Conservation (phyloP, 2,113 vertebrate species). For the Tragelaphus imberbis region DNA sequence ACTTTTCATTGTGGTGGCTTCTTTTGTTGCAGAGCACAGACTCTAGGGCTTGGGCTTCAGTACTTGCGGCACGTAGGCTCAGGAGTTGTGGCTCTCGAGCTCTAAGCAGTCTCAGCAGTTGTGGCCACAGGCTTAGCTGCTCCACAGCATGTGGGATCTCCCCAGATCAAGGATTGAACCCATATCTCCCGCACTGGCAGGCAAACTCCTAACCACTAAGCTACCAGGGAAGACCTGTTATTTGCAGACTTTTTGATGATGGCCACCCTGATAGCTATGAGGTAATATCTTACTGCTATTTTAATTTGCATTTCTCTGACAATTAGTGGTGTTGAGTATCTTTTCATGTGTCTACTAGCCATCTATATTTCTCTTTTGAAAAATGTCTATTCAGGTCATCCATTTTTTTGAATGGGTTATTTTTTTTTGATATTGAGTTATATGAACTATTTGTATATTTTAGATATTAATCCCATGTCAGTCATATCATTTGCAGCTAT, state of each 20-base stretch:
- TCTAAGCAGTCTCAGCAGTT: neutral
- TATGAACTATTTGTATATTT: neutral
- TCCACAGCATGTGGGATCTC: neutral
- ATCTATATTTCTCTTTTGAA: neutral
- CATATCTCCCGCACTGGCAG: neutral
- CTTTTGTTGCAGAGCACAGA: neutral
- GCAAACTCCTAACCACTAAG: neutral
- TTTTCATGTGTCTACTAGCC: neutral
- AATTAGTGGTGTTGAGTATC: neutral
- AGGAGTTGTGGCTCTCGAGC: neutral
- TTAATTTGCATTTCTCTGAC: neutral
- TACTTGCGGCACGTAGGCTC: neutral
- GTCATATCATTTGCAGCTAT: neutral
- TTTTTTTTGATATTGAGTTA: neutral
- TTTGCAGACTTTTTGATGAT: neutral
- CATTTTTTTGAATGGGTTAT: neutral
- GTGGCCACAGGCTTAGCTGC: neutral
- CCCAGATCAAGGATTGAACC: neutral
- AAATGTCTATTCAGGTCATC: neutral
- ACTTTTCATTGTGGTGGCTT: neutral
- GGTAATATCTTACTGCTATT: neutral
- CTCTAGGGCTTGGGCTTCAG: neutral
- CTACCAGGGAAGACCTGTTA: neutral
- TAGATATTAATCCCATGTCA: neutral
- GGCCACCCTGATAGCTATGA: neutral